Conservation (phyloP, 1,140 invertebrate genomes). For the Drosophila carrolli region DNA sequence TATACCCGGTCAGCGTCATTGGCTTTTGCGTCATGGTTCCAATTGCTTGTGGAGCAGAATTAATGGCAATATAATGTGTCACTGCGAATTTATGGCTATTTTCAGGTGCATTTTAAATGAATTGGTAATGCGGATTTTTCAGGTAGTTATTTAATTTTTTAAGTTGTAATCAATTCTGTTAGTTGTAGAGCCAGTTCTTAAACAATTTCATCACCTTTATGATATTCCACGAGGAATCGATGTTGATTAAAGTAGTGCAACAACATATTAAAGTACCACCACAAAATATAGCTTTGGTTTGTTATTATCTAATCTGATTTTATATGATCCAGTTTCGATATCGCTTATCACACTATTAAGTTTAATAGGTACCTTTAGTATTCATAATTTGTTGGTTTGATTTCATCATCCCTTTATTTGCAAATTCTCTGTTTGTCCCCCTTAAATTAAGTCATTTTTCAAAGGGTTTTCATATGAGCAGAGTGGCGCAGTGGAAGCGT, state of each 20-base stretch:
- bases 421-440: neutral
- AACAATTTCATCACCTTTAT: too few species aligned
- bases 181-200: neutral
- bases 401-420: neutral
- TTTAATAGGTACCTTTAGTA: neutral
- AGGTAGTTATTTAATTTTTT: neutral
- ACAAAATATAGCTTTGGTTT: too few species aligned
- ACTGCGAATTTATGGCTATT: constrained; percentile 26
- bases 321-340: neutral
- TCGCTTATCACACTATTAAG: neutral
- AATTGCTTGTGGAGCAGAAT: constrained; percentile 18
- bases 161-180: neutral
- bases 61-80: constrained; percentile 25
- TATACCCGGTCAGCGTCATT: constrained; percentile 16
- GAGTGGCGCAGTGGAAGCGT: constrained; percentile 99
- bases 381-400: neutral
- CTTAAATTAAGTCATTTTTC: neutral
- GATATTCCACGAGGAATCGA: too few species aligned
- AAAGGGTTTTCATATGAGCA: constrained; percentile 85
- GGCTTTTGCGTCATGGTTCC: constrained; percentile 45
- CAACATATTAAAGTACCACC: too few species aligned
- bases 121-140: neutral
- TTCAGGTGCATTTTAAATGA: neutral
- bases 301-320: too few species aligned
- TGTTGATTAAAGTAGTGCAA: too few species aligned